Conservation (phyloP, 2,888 invertebrate genomes). For the Erynnis tages region DNA sequence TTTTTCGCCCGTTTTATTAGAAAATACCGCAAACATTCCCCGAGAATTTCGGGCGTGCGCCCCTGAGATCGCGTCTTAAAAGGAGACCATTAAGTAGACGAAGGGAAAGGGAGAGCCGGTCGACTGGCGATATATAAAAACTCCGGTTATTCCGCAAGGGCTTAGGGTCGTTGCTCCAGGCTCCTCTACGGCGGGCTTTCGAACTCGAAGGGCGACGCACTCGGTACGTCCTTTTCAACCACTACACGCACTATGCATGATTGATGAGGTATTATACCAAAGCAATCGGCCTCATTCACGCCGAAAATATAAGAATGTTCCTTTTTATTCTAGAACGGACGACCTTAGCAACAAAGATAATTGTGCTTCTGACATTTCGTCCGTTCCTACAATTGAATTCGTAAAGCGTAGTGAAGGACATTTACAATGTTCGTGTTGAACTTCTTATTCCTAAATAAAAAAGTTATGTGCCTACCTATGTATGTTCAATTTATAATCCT, state of each 20-base stretch:
- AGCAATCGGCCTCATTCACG: not conserved
- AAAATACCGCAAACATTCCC: conserved; percentile 17
- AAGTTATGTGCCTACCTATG: too few relatives aligned
- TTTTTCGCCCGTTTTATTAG: conserved; percentile 22
- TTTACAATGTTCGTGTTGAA: not conserved
- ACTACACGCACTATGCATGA: conserved; percentile 41
- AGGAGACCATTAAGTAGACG: conserved; percentile 46
- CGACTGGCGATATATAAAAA: conserved; percentile 47
- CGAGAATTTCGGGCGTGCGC: conserved; percentile 28
- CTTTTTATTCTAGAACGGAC: not conserved
- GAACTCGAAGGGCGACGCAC: conserved; percentile 64
- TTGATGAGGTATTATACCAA: conserved; percentile 37
- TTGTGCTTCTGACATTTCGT: not conserved
- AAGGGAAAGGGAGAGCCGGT: conserved; percentile 45
- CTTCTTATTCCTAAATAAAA: too few relatives aligned
- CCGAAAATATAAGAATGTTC: not conserved
- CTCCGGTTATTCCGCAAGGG: conserved; percentile 62
- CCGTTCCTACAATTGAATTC: not conserved
- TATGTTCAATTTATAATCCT: too few relatives aligned
- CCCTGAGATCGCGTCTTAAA: conserved; percentile 27
- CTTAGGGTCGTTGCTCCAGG: conserved; percentile 72
- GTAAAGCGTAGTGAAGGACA: not conserved
- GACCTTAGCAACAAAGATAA: conserved; percentile 1
- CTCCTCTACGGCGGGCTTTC: conserved; percentile 54
- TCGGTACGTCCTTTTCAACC: conserved; percentile 45